A percentile compares a stretch with the other conserved stretches of the same genome.
Conservation (phyloP, 30 jellyfish, hydroid and myxozoan genomes). For the Mastigias papua region DNA sequence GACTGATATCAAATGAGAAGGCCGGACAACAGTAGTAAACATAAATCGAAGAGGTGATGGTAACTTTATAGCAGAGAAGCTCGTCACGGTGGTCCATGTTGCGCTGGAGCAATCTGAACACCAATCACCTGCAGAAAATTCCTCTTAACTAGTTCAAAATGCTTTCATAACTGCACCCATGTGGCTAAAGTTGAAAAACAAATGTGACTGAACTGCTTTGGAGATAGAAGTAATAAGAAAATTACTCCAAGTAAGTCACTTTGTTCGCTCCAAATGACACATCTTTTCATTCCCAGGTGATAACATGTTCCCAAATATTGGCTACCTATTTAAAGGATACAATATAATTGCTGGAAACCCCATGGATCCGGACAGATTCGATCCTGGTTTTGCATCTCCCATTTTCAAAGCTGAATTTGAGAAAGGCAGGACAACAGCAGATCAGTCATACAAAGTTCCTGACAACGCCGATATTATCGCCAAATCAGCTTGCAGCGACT, state of each 20-base stretch:
- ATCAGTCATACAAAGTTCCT: constrained; percentile 33
- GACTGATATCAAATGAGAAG: no score
- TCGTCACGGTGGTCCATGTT: no score
- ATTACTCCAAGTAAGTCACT: background rate
- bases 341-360: constrained; percentile 57
- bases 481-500: constrained; percentile 46
- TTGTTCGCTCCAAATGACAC: no score
- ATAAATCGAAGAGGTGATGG: no score
- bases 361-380: constrained; percentile 25
- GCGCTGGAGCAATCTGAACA: no score
- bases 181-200: no score
- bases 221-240: background rate
- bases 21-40: no score
- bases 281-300: background rate
- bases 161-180: no score
- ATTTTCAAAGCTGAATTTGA: constrained; percentile 38
- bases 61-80: no score
- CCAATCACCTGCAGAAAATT: no score
- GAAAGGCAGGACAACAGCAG: constrained; percentile 38
- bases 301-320: constrained; percentile 36
- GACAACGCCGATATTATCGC: constrained; percentile 36
- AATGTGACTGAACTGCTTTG: background rate
- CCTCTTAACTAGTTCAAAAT: no score
- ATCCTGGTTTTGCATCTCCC: constrained; percentile 45
- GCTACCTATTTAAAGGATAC: constrained; percentile 64